Evolutionary conservation across 2,888 invertebrate species (phyloP).

Genomic region (Nasonovia ribisnigri): DNA sequence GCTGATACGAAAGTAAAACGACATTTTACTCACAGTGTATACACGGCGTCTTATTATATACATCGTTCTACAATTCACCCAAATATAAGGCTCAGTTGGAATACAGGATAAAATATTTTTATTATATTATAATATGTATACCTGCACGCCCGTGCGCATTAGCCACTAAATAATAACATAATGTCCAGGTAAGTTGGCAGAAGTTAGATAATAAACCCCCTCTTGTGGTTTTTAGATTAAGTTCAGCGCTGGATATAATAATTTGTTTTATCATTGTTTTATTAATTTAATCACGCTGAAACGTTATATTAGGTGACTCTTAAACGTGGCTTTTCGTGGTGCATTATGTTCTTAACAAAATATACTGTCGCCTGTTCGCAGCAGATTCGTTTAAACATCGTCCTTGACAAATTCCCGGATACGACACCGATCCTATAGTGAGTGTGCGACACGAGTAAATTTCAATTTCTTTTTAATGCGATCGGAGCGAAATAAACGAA

Average conservation of each 20-base stretch:
- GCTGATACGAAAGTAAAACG: neutral
- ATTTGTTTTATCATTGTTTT: neutral
- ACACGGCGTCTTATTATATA: neutral
- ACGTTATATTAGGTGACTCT: neutral
- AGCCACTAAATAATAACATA: neutral
- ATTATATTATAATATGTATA: neutral
- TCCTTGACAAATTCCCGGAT: slow-evolving; percentile 8
- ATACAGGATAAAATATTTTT: neutral
- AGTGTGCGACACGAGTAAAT: neutral
- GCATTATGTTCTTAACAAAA: neutral
- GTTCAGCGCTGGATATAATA: neutral
- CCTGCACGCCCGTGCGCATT: neutral
- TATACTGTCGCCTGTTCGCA: neutral
- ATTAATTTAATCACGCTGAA: neutral
- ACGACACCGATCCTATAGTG: neutral
- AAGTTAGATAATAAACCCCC: neutral
- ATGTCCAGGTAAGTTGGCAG: neutral
- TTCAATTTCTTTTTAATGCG: neutral
- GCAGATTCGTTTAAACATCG: neutral
- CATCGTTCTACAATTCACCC: neutral
- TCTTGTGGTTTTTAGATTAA: neutral
- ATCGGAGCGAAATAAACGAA: slow-evolving; percentile 9
- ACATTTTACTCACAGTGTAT: neutral
- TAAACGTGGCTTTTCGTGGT: neutral
- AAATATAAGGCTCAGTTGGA: neutral